These are phyloP conservation scores for Galaxea fascicularis DNA, from an alignment of 92 coral and sea anemone genomes.

Conservation along the genomic window DNA sequence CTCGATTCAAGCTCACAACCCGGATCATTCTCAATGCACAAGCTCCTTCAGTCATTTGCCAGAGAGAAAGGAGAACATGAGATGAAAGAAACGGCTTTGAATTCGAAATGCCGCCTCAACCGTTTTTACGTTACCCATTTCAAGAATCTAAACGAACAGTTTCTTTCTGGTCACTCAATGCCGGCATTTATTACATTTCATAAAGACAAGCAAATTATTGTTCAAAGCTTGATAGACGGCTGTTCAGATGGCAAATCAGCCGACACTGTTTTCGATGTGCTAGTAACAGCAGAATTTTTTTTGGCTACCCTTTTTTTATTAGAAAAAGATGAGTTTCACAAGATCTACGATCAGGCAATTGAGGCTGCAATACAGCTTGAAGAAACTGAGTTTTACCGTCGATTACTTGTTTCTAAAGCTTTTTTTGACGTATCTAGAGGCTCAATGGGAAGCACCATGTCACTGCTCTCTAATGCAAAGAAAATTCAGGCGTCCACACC, in stretches of 20 bases:
- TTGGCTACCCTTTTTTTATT: conserved; percentile 8
- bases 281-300: conserved; percentile 14
- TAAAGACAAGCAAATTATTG: neutral
- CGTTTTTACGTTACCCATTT: neutral
- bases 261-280: neutral
- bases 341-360: neutral
- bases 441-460: neutral
- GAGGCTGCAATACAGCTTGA: neutral
- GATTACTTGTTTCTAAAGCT: conserved; percentile 12
- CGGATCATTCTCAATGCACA: conserved; percentile 18
- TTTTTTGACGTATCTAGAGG: neutral
- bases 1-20: neutral
- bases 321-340: neutral
- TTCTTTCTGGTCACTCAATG: conserved; percentile 15
- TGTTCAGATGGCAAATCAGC: neutral
- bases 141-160: neutral
- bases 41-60: conserved; percentile 15
- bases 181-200: neutral
- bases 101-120: neutral
- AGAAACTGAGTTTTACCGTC: neutral
- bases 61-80: conserved; percentile 6
- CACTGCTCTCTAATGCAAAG: neutral
- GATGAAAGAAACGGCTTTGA: neutral
- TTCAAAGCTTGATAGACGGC: neutral
- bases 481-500: neutral